These are phyloP conservation scores for Drosophila sulfurigaster DNA, from an alignment of 1,140 invertebrate species.

Conservation along the genomic window DNA sequence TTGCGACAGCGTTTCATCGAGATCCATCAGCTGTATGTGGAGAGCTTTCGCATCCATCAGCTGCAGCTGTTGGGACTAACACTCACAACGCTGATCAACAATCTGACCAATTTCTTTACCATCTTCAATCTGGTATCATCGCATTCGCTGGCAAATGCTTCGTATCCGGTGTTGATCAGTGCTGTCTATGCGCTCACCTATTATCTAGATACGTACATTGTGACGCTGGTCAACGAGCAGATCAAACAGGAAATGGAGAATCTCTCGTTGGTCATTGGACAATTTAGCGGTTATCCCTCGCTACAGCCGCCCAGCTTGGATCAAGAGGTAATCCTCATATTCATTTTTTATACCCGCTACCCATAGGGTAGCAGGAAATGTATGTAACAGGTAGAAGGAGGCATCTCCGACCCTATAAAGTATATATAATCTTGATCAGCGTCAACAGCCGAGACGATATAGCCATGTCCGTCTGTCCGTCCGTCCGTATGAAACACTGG, in stretches of 20 bases:
- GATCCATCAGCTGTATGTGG: conserved; percentile 59
- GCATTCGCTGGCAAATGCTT: conserved; percentile 47
- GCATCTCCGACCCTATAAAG: no score
- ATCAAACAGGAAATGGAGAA: conserved; percentile 59
- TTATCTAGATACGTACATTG: conserved; percentile 76
- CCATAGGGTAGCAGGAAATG: no score
- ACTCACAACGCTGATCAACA: conserved; percentile 74
- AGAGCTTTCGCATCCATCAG: conserved; percentile 69
- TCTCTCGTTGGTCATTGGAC: conserved; percentile 50
- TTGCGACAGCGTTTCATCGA: conserved; percentile 44
- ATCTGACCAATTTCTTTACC: conserved; percentile 73
- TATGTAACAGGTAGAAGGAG: no score
- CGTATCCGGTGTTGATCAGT: conserved; percentile 55
- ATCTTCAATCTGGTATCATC: conserved; percentile 72
- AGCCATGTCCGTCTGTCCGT: no score
- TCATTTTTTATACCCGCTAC: no score
- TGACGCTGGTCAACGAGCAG: conserved; percentile 69
- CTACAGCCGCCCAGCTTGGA: conserved; percentile 43
- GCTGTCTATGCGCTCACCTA: conserved; percentile 65
- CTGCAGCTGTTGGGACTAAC: conserved; percentile 72
- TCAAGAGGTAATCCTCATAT: conserved; percentile 42
- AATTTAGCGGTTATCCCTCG: conserved; percentile 45
- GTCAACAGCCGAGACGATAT: no score
- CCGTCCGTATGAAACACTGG: no score
- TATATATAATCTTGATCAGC: no score